Evolutionary conservation across 2,888 invertebrate species (phyloP), one percentile per base, ranked within the genome.

Genomic region (Mythimna loreyi): DNA sequence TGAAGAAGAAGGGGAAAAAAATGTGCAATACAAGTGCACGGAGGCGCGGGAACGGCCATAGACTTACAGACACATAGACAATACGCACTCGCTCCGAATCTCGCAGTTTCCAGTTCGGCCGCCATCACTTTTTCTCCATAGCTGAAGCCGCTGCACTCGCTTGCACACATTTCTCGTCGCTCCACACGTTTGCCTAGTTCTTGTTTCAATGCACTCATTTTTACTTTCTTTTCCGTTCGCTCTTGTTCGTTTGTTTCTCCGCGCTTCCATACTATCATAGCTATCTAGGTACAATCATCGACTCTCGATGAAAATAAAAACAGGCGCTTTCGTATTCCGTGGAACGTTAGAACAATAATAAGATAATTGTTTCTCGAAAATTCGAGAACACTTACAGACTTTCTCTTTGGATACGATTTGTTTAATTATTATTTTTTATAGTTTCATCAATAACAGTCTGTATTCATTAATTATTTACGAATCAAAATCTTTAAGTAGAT

Each of bases 151-250:
- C 84, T 85, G 90, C 91, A 88, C 88, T 91, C 89, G 88, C 90
- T 92, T 88, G 87, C 87, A 89, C 90, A 90, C 92, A 88, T 92
- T 92, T 91, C 93, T 92, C 90, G 81, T 45, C 86, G 84, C 89
- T 86, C 86, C 89, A 90, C 92, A 90, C 89, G 93, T 91, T 92
- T 89, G 90, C 92, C 92, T 93, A 92, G 91, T 93, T 94, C 93
- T 93, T 92, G 90, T 93, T 92, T 90, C 92, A 87, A 90, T 93
- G 94, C 91, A 92, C 92, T 94, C 93, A 95, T 94, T 95, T 95
- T 96, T 96, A 95, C 96, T 96, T 95, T 96, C 96, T 93, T 94
- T 94, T 94, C 93, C 93, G 91, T 93, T 95, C 95, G 93, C 95
- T 94, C 93, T 94, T 94, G 85, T 92, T 90, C 83, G 87, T 90